Base-by-base conservation (phyloP, 2,888 invertebrate species). In the Drosophila infuscata region DNA sequence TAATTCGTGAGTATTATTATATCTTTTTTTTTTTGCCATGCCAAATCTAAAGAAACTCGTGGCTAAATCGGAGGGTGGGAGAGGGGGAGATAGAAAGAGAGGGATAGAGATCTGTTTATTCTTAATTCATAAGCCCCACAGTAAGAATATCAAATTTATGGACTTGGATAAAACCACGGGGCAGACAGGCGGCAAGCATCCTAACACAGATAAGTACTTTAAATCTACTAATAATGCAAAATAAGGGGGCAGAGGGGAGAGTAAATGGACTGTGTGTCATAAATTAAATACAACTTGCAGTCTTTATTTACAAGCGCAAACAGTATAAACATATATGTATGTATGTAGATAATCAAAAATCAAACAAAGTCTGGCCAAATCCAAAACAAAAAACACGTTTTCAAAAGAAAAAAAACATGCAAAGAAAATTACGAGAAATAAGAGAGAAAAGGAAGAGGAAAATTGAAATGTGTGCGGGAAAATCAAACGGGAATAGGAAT, bases 241-340 rank as follows among this genome's bases (percentile, higher is more conserved):
- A 46, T 46, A 4, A 7, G 12, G 20, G 29, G 35, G 4, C 8
- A 20, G 36, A 58, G 35, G 43, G 25, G 29, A 8, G 35, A 35
- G 33, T n/a, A 38, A 20, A 32, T 36, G 32, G 36, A 25, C 6
- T 3, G 2, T 15, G 8, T 15, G 25, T 38, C 80, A 75, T 87
- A 84, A 86, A 87, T 89, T 76, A 53, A 73, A 71, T 54, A 74
- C 76, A 73, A 84, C 75, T 76, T 68, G 70, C 83, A 75, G 75
- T 82, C 63, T 67, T 71, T 86, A 83, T 79, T 87, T 81, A 86
- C 76, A 69, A 61, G 67, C 56, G 30, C 53, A 70, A 78, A 70
- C 62, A 81, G 71, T 58, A 57, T 69, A 59, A 66, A 61, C 38
- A 56, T 30, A 59, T 36, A 43, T 25, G 25, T 36, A 43, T 25